phyloP scores from a whole-genome alignment of 2,113 vertebrate genomes.

The Empidonax traillii region DNA sequence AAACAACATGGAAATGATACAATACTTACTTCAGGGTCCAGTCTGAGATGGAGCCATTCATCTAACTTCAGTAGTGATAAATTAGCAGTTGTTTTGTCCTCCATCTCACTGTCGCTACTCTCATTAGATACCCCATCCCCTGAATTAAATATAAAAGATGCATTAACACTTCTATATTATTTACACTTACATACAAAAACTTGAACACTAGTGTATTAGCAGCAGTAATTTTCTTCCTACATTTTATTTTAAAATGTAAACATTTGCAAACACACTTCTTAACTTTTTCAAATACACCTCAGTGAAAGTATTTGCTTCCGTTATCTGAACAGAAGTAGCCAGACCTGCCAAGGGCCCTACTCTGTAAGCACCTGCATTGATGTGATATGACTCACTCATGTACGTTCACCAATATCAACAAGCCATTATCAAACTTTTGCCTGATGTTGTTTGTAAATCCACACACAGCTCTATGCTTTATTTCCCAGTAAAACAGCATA shows the following conservation, averaged over 20 bases:
- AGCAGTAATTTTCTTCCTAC: not conserved
- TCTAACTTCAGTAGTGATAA: conserved; percentile 84
- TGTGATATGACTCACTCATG: not conserved
- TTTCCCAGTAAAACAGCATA: not conserved
- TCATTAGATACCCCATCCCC: conserved; percentile 71
- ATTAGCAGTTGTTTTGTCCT: conserved; percentile 74
- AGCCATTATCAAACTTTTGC: not conserved
- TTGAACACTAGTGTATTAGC: not conserved
- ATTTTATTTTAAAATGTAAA: not conserved
- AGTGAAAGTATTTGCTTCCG: not conserved
- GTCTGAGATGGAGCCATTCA: conserved; percentile 87
- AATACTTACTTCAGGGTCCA: conserved; percentile 83
- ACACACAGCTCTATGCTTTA: not conserved
- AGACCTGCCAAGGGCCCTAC: not conserved
- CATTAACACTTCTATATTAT: not conserved
- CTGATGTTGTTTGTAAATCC: not conserved
- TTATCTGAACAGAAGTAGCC: not conserved
- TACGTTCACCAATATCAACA: not conserved
- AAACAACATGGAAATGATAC: not conserved
- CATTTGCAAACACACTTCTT: not conserved
- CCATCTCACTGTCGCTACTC: conserved; percentile 88
- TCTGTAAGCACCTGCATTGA: not conserved
- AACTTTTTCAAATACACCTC: not conserved
- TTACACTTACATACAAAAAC: not conserved
- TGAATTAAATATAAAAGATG: conserved; percentile 10